Evolutionary conservation across 2,113 vertebrate species (phyloP).

Genomic region (Pluvialis apricaria): DNA sequence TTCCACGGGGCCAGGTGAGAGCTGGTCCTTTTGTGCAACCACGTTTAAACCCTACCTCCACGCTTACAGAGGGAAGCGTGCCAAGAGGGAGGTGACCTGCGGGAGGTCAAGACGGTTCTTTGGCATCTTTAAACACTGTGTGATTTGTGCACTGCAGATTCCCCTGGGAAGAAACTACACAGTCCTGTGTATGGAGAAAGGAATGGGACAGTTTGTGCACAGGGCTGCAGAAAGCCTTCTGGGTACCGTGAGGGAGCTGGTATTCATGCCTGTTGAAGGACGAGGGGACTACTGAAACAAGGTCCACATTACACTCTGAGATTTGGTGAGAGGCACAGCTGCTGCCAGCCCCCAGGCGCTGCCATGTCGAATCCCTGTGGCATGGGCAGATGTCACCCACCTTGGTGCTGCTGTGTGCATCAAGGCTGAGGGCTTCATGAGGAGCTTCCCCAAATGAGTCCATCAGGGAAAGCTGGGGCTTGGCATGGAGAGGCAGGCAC

Average conservation of each 20-base stretch:
- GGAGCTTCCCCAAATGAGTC: not conserved
- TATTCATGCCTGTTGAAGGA: not conserved
- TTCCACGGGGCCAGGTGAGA: not conserved
- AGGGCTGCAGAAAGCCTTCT: not conserved
- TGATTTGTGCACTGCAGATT: not conserved
- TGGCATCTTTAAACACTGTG: not conserved
- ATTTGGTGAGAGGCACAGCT: not conserved
- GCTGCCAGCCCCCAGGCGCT: accelerated
- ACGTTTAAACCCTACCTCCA: not conserved
- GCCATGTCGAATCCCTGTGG: not conserved
- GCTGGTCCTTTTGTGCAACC: not conserved
- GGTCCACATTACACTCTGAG: not conserved
- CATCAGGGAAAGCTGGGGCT: not conserved
- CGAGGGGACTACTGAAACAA: not conserved
- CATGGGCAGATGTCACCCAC: not conserved
- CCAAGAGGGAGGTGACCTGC: not conserved
- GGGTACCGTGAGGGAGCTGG: not conserved
- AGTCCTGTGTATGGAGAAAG: not conserved
- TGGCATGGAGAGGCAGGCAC: not conserved
- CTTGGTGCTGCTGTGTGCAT: not conserved
- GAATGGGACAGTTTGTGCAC: not conserved
- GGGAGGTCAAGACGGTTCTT: not conserved
- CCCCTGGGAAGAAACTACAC: not conserved
- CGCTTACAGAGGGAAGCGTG: not conserved
- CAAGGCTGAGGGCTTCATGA: not conserved